phyloP scores from a whole-genome alignment of 2,113 vertebrate genomes.

The Ceuthmochares aereus region DNA sequence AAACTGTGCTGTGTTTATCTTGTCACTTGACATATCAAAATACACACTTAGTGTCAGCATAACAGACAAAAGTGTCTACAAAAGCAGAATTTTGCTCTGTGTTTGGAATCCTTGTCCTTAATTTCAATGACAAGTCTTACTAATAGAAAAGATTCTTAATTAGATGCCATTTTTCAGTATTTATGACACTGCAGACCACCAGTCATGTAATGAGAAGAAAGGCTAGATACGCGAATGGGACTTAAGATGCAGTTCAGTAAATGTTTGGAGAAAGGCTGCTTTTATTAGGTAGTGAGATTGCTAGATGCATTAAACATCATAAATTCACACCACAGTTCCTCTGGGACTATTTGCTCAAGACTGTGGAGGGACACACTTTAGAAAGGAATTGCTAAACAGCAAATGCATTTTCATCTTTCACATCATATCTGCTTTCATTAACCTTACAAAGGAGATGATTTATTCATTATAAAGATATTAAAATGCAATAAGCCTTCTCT shows the following conservation, averaged over 20 bases:
- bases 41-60: conserved; percentile 33
- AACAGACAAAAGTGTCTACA: not conserved
- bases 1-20: conserved; percentile 24
- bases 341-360: not conserved
- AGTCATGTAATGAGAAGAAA: not conserved
- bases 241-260: not conserved
- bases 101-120: not conserved
- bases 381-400: not conserved
- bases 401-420: not conserved
- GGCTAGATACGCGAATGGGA: not conserved
- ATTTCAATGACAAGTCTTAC: conserved; percentile 1
- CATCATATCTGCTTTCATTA: not conserved
- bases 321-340: not conserved
- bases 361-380: not conserved
- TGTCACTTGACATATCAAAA: conserved; percentile 25
- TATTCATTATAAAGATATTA: conserved; percentile 41
- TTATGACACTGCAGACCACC: not conserved
- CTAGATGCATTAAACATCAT: not conserved
- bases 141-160: not conserved
- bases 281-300: not conserved
- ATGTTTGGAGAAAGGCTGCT: not conserved
- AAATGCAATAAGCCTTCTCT: conserved; percentile 24
- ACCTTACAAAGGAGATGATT: conserved; percentile 8
- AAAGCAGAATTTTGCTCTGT: conserved; percentile 2
- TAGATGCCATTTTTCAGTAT: not conserved